A percentile compares a stretch with the other conserved stretches of the same genome.
These are phyloP conservation scores for Xestoiulus laeticollis DNA, from an alignment of 2,888 invertebrate species.

Conservation along the genomic window DNA sequence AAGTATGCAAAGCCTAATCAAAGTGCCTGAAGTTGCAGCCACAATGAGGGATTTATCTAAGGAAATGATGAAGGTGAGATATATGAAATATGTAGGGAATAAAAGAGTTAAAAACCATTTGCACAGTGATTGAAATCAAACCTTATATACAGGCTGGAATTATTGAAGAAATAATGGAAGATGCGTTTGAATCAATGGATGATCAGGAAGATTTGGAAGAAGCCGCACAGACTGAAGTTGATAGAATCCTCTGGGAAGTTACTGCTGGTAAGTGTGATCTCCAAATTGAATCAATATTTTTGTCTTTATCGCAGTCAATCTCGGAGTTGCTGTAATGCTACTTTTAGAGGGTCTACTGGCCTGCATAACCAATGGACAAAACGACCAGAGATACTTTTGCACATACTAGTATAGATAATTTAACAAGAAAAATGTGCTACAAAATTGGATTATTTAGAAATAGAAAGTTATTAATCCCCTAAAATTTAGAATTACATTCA, in stretches of 20 bases:
- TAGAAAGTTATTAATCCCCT: neutral
- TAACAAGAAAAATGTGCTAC: too few species aligned
- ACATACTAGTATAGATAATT: too few species aligned
- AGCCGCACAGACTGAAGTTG: slow-evolving; percentile 91
- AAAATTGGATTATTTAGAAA: too few species aligned
- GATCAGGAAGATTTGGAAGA: slow-evolving; percentile 96
- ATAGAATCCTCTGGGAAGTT: slow-evolving; percentile 89
- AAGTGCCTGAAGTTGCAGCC: slow-evolving; percentile 90
- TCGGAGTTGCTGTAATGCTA: too few species aligned
- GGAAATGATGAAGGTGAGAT: slow-evolving; percentile 90
- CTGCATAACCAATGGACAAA: too few species aligned
- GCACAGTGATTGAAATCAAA: too few species aligned
- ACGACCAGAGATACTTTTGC: too few species aligned
- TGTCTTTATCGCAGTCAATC: too few species aligned
- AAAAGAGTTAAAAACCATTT: too few species aligned
- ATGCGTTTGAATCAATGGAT: slow-evolving; percentile 89
- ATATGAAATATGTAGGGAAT: too few species aligned
- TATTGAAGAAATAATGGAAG: slow-evolving; percentile 98
- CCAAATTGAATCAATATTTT: too few species aligned
- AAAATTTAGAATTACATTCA: neutral
- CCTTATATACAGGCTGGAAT: slow-evolving; percentile 78
- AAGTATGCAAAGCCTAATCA: slow-evolving; percentile 91
- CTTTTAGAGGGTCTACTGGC: too few species aligned
- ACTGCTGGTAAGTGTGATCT: slow-evolving; percentile 71
- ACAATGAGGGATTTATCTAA: slow-evolving; percentile 98